Evolutionary conservation across 1,140 invertebrate genomes (phyloP).

Genomic region (Arctopsyche grandis): DNA sequence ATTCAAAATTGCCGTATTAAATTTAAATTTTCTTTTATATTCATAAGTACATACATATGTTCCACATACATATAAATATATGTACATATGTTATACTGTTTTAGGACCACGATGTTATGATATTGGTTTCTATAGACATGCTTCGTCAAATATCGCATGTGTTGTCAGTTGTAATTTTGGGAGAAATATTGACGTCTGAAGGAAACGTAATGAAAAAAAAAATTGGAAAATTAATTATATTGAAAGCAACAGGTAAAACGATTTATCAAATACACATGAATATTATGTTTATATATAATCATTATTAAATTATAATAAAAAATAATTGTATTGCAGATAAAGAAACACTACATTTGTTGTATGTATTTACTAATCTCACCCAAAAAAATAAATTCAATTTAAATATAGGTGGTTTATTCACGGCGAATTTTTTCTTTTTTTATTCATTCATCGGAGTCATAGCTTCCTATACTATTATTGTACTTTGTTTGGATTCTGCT

Average conservation of each 20-base stretch:
- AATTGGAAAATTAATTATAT: not conserved
- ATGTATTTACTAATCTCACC: slow-evolving; percentile 2
- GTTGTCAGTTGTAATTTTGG: not conserved
- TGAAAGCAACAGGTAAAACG: too few relatives aligned
- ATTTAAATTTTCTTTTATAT: too few relatives aligned
- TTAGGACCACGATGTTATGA: too few relatives aligned
- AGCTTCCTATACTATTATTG: not conserved
- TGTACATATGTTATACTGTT: too few relatives aligned
- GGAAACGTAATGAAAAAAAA: not conserved
- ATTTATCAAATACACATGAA: too few relatives aligned
- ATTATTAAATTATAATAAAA: not conserved
- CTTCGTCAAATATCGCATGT: too few relatives aligned
- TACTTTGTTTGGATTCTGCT: too few relatives aligned
- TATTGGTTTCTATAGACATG: too few relatives aligned
- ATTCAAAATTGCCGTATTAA: too few relatives aligned
- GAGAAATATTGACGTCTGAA: not conserved
- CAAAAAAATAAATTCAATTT: not conserved
- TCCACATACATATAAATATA: too few relatives aligned
- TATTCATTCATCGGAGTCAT: slow-evolving; percentile 15
- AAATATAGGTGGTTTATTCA: not conserved
- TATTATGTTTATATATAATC: too few relatives aligned
- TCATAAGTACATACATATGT: too few relatives aligned
- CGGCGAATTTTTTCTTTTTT: not conserved
- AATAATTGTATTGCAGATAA: slow-evolving; percentile 4
- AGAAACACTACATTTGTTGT: not conserved